Conservation (phyloP, 2,797 vertebrate species). For the Siniperca obscura region DNA sequence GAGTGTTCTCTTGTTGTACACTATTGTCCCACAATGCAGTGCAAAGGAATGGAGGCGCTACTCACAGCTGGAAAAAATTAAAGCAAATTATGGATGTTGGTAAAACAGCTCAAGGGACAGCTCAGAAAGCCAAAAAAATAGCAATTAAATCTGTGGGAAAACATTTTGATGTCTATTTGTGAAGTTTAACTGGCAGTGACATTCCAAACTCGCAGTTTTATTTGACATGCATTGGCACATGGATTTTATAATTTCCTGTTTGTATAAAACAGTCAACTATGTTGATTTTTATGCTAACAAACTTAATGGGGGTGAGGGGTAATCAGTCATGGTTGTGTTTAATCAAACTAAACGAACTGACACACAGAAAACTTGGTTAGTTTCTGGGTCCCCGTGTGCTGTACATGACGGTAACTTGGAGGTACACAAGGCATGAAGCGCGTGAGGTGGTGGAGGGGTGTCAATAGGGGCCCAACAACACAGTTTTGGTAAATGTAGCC, state of each 20-base stretch:
- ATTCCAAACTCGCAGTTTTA: background rate
- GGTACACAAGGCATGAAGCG: too few species aligned
- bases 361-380: background rate
- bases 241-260: conserved; percentile 1
- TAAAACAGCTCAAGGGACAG: background rate
- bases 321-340: background rate
- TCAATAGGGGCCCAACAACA: too few species aligned
- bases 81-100: background rate
- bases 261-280: background rate
- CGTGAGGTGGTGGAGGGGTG: too few species aligned
- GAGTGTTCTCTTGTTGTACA: background rate
- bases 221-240: background rate
- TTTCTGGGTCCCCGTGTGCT: background rate
- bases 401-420: too few species aligned
- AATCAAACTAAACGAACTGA: background rate
- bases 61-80: conserved; percentile 13
- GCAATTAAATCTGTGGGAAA: background rate
- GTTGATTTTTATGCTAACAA: background rate
- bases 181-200: conserved; percentile 15
- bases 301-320: background rate
- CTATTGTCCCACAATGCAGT: background rate
- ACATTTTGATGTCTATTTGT: conserved; percentile 15
- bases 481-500: too few species aligned
- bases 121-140: background rate
- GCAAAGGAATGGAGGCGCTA: background rate